Percentiles rank a stretch among this genome's conserved stretches.
Conservation (phyloP, 1,140 invertebrate species). For the Cotesia chilonis region DNA sequence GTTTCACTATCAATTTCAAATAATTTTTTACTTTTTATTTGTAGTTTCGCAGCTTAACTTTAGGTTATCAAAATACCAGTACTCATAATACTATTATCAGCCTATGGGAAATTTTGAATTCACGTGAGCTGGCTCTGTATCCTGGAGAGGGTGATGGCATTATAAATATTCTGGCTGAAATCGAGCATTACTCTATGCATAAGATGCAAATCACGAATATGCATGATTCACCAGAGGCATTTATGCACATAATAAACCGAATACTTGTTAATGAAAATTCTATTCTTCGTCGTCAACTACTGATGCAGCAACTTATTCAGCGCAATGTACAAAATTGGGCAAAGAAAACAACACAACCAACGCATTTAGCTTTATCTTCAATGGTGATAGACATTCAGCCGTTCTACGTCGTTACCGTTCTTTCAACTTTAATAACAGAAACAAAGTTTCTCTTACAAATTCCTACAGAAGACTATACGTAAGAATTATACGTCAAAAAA, state of each 20-base stretch:
- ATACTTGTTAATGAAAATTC: constrained; percentile 63
- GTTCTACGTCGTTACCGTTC: constrained; percentile 44
- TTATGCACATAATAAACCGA: constrained; percentile 65
- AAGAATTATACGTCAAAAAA: constrained; percentile 37
- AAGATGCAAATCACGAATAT: constrained; percentile 54
- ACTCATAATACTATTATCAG: constrained; percentile 65
- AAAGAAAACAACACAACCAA: constrained; percentile 37
- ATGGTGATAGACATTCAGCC: constrained; percentile 53
- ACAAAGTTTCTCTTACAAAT: constrained; percentile 49
- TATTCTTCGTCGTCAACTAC: constrained; percentile 61
- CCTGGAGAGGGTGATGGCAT: constrained; percentile 70
- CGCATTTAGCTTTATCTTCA: constrained; percentile 48
- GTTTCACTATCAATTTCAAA: not conserved
- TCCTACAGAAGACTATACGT: constrained; percentile 55
- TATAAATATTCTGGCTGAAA: constrained; percentile 62
- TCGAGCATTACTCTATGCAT: constrained; percentile 64
- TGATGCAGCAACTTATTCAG: constrained; percentile 54
- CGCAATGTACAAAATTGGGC: constrained; percentile 54
- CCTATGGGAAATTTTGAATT: constrained; percentile 65
- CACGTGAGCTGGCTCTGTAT: constrained; percentile 61
- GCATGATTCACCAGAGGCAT: constrained; percentile 56
- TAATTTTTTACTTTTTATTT: constrained; percentile 45
- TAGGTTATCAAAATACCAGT: constrained; percentile 73
- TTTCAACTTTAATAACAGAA: constrained; percentile 43
- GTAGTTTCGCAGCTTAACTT: constrained; percentile 71